Percentiles rank a stretch among this genome's conserved stretches.
Conservation (phyloP, 2,797 vertebrate genomes). For the Gallinago stenura region DNA sequence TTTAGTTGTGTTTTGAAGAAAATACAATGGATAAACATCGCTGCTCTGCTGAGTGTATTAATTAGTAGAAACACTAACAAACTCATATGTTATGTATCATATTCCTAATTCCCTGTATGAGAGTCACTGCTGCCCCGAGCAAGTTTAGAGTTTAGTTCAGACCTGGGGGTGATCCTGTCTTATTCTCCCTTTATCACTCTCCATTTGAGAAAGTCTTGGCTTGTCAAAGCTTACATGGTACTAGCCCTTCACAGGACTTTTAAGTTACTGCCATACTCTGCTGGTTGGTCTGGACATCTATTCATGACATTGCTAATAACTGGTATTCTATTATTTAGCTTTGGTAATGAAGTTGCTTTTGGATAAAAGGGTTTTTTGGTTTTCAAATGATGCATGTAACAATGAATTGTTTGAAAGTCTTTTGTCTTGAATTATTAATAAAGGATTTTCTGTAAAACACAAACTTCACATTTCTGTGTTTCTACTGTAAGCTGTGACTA, state of each 20-base stretch:
- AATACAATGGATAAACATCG: background rate
- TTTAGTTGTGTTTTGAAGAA: constrained; percentile 11
- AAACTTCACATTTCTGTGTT: constrained; percentile 8
- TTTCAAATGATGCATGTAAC: background rate
- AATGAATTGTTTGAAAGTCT: background rate
- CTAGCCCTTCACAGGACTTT: background rate
- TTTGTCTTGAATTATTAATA: constrained; percentile 47
- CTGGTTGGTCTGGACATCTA: background rate
- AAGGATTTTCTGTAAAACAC: constrained; percentile 26
- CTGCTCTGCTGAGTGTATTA: background rate
- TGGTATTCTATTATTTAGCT: background rate
- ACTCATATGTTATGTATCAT: background rate
- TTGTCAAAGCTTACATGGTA: background rate
- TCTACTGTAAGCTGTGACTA: background rate
- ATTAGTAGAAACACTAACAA: background rate
- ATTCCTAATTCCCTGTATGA: background rate
- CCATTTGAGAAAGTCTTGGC: background rate
- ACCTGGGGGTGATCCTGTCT: background rate
- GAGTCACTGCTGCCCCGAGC: background rate
- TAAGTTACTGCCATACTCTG: background rate
- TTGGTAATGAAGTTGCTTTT: background rate
- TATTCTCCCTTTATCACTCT: background rate
- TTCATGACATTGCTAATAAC: background rate
- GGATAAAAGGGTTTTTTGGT: background rate
- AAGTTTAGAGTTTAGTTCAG: background rate